Evolutionary conservation across 2,113 vertebrate species (phyloP), one percentile per base, ranked within the genome.

Genomic region (Malaclemys terrapin): DNA sequence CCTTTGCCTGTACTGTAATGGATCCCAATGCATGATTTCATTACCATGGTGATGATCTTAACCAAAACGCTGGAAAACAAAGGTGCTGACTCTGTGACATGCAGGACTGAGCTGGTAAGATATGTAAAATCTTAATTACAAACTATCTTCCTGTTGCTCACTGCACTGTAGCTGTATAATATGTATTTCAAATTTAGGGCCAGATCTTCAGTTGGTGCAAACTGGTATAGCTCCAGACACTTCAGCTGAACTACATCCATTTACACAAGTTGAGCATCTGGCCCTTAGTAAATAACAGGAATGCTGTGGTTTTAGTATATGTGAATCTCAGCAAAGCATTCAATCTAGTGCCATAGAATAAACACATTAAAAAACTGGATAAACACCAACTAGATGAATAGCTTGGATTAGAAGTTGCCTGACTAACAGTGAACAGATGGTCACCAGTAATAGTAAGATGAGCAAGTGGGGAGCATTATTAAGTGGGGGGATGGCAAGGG

Each of bases 11-110:
- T 72, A 96, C 95, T 97, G 95, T 93, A 96, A 98, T 97, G 97
- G 97, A 96, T 93, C 85, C 91, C 0, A 38, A 93, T 88, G 89
- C 94, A 91, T 96, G 97, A 96, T 96, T 97, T 95, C 95, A 88
- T 94, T 98, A 98, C 98, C 98, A 99, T 99, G 99, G 98, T 99
- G 99, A 99, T 99, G 97, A 98, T 99, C 97, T 98, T 98, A 97
- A 98, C 98, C 95, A 98, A 99, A 98, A 98, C 98, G 98, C 97
- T 98, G 98, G 98, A 98, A 97, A 98, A 98, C 98, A 99, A 98
- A 98, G 98, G 97, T 98, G 98, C 98, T 97, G 98, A 98, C 98
- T 98, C 98, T 80, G 72, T 98, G 98, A 98, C 98, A 96, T 89
- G 97, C 98, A 97, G 98, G 96, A 98, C 97, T 98, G 98, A 98